Conservation (phyloP, 2,888 invertebrate genomes). For the Esperia sulphurella region DNA sequence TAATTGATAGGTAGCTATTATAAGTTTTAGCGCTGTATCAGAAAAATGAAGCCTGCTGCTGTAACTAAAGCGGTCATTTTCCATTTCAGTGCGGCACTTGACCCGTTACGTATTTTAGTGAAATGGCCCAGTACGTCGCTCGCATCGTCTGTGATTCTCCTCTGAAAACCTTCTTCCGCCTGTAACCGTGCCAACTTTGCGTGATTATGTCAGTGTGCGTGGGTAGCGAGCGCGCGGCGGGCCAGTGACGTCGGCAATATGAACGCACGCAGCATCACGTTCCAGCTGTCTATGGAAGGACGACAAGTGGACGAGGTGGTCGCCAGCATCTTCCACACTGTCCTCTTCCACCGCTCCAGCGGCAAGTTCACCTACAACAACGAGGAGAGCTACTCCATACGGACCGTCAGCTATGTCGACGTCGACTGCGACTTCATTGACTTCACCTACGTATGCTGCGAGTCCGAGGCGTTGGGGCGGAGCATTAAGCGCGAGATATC, state of each 20-base stretch:
- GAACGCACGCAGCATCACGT: slow-evolving; percentile 90
- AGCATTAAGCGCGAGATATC: slow-evolving; percentile 87
- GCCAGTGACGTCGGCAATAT: slow-evolving; percentile 76
- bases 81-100: slow-evolving; percentile 69
- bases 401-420: slow-evolving; percentile 96
- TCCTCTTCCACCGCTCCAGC: slow-evolving; percentile 92
- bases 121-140: slow-evolving; percentile 49
- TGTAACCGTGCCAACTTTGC: slow-evolving; percentile 29
- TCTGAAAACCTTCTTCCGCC: slow-evolving; percentile 22
- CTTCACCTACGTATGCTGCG: slow-evolving; percentile 97
- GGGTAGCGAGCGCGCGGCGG: slow-evolving; percentile 31
- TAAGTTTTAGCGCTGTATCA: too few species aligned
- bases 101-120: slow-evolving; percentile 51
- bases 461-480: slow-evolving; percentile 87
- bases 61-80: slow-evolving; percentile 62
- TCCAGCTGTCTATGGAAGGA: slow-evolving; percentile 92
- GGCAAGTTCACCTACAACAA: slow-evolving; percentile 97
- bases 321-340: slow-evolving; percentile 94
- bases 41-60: background rate
- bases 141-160: slow-evolving; percentile 23
- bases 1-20: too few species aligned
- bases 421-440: slow-evolving; percentile 99
- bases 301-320: slow-evolving; percentile 95
- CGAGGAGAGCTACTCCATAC: slow-evolving; percentile 96
- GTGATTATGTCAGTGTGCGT: slow-evolving; percentile 55